Base-by-base conservation (phyloP, 1,140 invertebrate species). In the Procambarus virginalis region DNA sequence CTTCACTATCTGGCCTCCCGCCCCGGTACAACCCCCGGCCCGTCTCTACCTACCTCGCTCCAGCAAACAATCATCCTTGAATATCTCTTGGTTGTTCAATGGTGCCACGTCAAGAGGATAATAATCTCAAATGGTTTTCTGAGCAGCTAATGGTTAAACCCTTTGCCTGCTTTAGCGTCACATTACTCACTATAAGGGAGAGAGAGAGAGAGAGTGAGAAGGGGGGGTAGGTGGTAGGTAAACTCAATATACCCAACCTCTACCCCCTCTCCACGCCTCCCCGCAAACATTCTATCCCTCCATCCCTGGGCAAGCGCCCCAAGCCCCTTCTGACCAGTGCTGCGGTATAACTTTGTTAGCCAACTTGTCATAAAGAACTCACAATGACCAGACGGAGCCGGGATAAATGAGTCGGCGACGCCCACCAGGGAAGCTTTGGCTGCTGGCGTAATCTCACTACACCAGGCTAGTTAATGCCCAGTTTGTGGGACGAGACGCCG, bases 1-100 rank as follows among this genome's bases (percentile, higher is more conserved):
- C 87, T 89, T 83, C 87, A 83, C 87, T 89, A 82, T 49, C 68
- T 77, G 48, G 48, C 45, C 77, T 75, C 60, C 10, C 20, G 20
- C 10, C 60, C 60, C 60, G 48, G 70, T 22, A 22, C 9, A 12
- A 64, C 9, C 73, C 12, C 48, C 70, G 58, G 10, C 34, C 34
- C 34, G 34, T 34, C 34, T 34, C 34, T 34, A 34, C 34, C 34
- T 34, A 34, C 34, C 34, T 34, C 0, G 34, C 34, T 34, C 34
- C 34, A 34, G 34, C 34, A 34, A 34, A 34, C 34, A 34, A 34
- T 34, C 34, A 34, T 34, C 51, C 8, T 8, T 55, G 51, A 55
- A 55, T 12, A 55, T 55, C 68, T 34, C 68, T 1, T 10, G 64
- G 68, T 8, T 20, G 20, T 22, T 73, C 68, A 73, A 22, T 73